Percentiles rank a stretch among this genome's conserved stretches.
Evolutionary conservation across 1,140 invertebrate genomes (phyloP).

Genomic region (Magallana gigas): DNA sequence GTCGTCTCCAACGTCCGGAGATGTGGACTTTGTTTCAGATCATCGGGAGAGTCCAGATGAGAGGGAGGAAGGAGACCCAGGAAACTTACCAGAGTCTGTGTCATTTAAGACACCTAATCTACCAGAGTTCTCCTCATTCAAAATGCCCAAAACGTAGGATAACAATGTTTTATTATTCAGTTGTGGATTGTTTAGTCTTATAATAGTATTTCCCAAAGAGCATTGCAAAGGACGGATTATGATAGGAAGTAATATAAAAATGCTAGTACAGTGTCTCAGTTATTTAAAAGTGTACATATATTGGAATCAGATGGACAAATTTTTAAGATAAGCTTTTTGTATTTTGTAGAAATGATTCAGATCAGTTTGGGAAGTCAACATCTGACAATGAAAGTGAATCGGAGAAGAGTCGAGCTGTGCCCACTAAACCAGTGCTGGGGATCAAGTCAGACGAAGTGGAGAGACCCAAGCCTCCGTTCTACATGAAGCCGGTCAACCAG

Average conservation of each 20-base stretch:
- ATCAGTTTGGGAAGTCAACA: conserved; percentile 44
- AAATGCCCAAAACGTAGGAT: conserved; percentile 47
- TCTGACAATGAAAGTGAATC: conserved; percentile 43
- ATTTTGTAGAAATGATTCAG: not conserved
- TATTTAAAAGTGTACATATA: too few relatives aligned
- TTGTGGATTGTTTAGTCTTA: too few relatives aligned
- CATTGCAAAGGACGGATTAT: too few relatives aligned
- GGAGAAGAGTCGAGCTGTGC: conserved; percentile 51
- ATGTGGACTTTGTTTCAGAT: not conserved
- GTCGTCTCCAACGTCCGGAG: not conserved
- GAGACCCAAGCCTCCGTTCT: conserved; percentile 69
- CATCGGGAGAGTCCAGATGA: not conserved
- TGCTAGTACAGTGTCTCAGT: too few relatives aligned
- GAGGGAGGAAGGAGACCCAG: not conserved
- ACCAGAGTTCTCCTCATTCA: conserved; percentile 54
- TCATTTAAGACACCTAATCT: conserved; percentile 43
- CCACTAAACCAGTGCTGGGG: conserved; percentile 68
- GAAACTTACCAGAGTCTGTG: not conserved
- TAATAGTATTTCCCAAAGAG: too few relatives aligned
- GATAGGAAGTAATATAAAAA: too few relatives aligned
- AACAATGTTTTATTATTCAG: too few relatives aligned
- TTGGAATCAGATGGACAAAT: too few relatives aligned
- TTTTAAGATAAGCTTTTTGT: not conserved
- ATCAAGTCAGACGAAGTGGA: conserved; percentile 69
- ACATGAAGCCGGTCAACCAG: conserved; percentile 75